Conservation (phyloP, 1,140 invertebrate species). For the Drosophila sproati region DNA sequence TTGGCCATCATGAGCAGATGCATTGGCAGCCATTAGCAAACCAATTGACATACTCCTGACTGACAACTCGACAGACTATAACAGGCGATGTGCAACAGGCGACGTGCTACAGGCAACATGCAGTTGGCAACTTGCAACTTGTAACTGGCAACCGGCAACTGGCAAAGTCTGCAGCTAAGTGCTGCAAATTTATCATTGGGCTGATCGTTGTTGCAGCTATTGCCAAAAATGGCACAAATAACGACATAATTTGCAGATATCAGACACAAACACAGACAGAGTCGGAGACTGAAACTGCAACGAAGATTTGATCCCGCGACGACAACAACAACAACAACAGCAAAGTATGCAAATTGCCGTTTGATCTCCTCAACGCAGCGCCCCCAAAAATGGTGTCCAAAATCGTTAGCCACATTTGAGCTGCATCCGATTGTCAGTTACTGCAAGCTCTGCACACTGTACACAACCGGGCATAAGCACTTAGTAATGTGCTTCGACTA, state of each 20-base stretch:
- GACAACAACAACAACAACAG: background rate
- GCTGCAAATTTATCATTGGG: slow-evolving; percentile 73
- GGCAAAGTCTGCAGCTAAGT: slow-evolving; percentile 57
- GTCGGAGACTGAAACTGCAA: slow-evolving; percentile 1
- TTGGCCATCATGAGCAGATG: slow-evolving; percentile 36
- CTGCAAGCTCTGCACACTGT: background rate
- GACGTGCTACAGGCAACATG: slow-evolving; percentile 21
- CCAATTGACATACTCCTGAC: slow-evolving; percentile 79
- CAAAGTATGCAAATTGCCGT: slow-evolving; percentile 44
- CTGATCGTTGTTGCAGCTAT: slow-evolving; percentile 52
- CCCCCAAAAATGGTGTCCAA: slow-evolving; percentile 44
- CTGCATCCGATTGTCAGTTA: slow-evolving; percentile 21
- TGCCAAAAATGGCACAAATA: slow-evolving; percentile 82
- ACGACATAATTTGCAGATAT: slow-evolving; percentile 78
- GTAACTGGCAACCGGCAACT: slow-evolving; percentile 25
- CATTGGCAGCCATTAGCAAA: slow-evolving; percentile 78
- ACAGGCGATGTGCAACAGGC: slow-evolving; percentile 26
- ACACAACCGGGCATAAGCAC: background rate
- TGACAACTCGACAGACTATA: slow-evolving; percentile 42
- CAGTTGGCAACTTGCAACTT: slow-evolving; percentile 29
- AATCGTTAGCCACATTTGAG: slow-evolving; percentile 40
- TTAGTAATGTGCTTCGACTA: background rate
- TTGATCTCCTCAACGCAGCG: slow-evolving; percentile 21
- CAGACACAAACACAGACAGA: slow-evolving; percentile 39
- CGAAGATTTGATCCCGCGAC: slow-evolving; percentile 18